Evolutionary conservation across 1,140 invertebrate genomes (phyloP).

Genomic region (Macrobrachium rosenbergii): DNA sequence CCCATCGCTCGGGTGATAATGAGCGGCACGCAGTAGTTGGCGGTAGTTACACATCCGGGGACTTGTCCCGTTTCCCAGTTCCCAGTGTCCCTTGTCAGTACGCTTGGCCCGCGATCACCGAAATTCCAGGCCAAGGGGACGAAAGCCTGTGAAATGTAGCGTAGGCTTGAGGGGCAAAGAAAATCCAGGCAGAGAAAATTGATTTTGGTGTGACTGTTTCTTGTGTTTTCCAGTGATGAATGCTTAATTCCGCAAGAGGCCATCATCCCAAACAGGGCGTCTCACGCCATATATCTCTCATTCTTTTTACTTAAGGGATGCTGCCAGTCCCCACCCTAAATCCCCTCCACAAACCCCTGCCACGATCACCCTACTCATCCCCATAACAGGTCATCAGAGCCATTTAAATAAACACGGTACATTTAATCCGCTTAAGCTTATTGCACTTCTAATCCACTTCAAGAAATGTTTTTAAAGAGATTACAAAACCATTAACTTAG

Average conservation of each 20-base stretch:
- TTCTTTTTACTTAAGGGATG: background rate
- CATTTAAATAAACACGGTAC: too few relatives aligned
- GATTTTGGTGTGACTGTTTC: conserved; percentile 30
- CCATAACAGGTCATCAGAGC: too few relatives aligned
- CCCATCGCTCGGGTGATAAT: conserved; percentile 33
- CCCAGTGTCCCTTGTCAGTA: background rate
- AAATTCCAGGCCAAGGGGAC: background rate
- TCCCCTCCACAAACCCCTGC: too few relatives aligned
- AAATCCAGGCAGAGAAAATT: conserved; percentile 26
- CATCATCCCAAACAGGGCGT: background rate
- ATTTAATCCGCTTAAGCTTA: too few relatives aligned
- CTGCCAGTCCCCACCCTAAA: too few relatives aligned
- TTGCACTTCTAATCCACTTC: too few relatives aligned
- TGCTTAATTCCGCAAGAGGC: conserved; percentile 10
- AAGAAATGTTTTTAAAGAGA: too few relatives aligned
- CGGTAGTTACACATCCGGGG: conserved; percentile 45
- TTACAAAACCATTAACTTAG: too few relatives aligned
- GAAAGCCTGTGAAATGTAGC: background rate
- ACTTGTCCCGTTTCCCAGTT: background rate
- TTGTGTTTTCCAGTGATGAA: conserved; percentile 34
- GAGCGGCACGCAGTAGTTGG: conserved; percentile 42
- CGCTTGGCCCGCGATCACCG: background rate
- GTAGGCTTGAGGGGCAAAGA: background rate
- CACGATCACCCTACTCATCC: too few relatives aligned
- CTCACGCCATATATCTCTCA: background rate